phyloP scores from a whole-genome alignment of 2,888 invertebrate genomes.

The Brachylomia viminalis region DNA sequence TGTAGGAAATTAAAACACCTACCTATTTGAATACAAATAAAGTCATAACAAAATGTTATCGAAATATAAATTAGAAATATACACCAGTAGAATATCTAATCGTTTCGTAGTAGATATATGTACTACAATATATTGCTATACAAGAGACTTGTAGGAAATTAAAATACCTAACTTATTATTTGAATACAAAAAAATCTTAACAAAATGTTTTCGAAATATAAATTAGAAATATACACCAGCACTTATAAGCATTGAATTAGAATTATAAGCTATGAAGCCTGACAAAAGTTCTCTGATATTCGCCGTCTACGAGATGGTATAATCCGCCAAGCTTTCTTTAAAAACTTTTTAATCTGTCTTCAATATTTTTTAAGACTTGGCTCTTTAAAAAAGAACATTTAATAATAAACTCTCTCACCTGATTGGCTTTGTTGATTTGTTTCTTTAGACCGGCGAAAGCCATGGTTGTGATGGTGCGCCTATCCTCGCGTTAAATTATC shows the following conservation, averaged over 20 bases:
- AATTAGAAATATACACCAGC: slow-evolving; percentile 11
- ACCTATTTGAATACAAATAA: no score
- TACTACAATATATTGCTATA: not conserved
- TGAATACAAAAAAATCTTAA: not conserved
- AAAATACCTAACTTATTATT: not conserved
- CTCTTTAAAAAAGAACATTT: slow-evolving; percentile 55
- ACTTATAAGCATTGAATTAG: slow-evolving; percentile 35
- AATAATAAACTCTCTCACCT: slow-evolving; percentile 91
- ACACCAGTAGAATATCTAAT: no score
- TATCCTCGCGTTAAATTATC: slow-evolving; percentile 70
- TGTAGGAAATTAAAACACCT: no score
- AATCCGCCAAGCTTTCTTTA: slow-evolving; percentile 69
- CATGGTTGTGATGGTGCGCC: slow-evolving; percentile 91
- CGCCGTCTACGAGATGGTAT: slow-evolving; percentile 62
- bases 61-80: no score
- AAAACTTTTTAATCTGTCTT: slow-evolving; percentile 74
- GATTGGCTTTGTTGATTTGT: slow-evolving; percentile 99
- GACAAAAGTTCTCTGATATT: slow-evolving; percentile 68
- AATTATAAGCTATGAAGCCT: slow-evolving; percentile 37
- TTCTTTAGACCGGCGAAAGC: slow-evolving; percentile 99
- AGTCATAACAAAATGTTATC: no score
- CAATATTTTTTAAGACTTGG: slow-evolving; percentile 59
- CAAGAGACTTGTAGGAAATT: not conserved
- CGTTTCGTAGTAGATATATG: not conserved
- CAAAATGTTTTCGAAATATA: slow-evolving; percentile 13